Percentiles rank a stretch among this genome's conserved stretches.
Evolutionary conservation across 2,888 invertebrate genomes (phyloP).

Genomic region (Leptinotarsa tumamoca): DNA sequence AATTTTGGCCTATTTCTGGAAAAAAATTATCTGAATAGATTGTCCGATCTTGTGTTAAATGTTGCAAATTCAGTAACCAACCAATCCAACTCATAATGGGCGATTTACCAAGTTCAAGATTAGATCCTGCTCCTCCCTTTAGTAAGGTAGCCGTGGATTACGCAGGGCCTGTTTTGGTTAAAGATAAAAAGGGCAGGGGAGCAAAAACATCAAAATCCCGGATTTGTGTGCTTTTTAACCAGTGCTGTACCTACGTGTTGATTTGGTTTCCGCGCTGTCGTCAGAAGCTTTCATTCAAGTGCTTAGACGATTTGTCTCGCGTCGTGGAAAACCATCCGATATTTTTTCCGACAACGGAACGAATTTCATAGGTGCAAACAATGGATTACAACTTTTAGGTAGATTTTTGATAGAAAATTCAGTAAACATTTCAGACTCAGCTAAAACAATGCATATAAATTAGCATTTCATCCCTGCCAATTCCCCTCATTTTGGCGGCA

Average conservation of each 20-base stretch:
- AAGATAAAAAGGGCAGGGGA: neutral
- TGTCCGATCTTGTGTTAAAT: conserved; percentile 6
- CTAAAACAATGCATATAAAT: neutral
- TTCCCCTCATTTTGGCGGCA: conserved; percentile 36
- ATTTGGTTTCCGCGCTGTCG: neutral
- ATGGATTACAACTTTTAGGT: neutral
- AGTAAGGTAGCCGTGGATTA: conserved; percentile 43
- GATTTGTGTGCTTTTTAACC: neutral
- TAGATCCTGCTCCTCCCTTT: conserved; percentile 42
- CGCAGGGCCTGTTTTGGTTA: conserved; percentile 23
- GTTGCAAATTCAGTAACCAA: no score
- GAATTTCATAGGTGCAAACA: neutral
- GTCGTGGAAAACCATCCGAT: neutral
- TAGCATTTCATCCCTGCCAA: conserved; percentile 42
- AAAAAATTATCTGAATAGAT: conserved; percentile 33
- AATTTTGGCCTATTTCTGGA: conserved; percentile 37
- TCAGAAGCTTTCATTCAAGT: conserved; percentile 1
- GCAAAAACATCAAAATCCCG: neutral
- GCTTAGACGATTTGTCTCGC: neutral
- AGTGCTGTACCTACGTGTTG: neutral
- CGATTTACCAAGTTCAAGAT: conserved; percentile 22
- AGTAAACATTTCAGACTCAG: neutral
- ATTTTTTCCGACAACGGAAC: neutral
- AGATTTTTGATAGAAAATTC: conserved; percentile 16
- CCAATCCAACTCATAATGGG: no score